These are phyloP conservation scores for Vidua chalybeata DNA, from an alignment of 2,113 vertebrate genomes.

Conservation along the genomic window DNA sequence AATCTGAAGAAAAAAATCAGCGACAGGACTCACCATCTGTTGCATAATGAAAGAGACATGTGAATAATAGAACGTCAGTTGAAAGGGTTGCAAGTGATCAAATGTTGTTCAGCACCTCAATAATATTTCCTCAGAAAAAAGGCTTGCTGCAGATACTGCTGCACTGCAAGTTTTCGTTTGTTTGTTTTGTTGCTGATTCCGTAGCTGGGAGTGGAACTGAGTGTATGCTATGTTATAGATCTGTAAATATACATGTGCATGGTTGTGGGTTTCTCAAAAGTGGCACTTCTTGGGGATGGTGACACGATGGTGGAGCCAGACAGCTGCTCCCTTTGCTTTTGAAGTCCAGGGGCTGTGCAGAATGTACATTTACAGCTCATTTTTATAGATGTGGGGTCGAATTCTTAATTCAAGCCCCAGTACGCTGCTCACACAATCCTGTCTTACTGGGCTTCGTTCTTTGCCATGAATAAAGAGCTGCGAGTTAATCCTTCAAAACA, in stretches of 20 bases:
- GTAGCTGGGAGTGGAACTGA: not conserved
- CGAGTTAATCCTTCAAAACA: not conserved
- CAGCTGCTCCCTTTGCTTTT: slow-evolving; percentile 55
- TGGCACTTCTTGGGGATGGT: not conserved
- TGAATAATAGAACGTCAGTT: slow-evolving; percentile 54
- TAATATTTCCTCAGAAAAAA: slow-evolving; percentile 66
- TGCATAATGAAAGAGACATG: slow-evolving; percentile 60
- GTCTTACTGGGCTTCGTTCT: not conserved
- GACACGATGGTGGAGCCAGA: not conserved
- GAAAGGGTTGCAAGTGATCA: slow-evolving; percentile 57
- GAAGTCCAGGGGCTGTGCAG: slow-evolving; percentile 29
- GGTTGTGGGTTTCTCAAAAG: not conserved
- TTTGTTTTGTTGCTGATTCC: slow-evolving; percentile 42
- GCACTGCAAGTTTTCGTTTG: not conserved
- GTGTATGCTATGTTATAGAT: not conserved
- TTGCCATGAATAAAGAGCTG: not conserved
- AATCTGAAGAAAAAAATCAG: slow-evolving; percentile 36
- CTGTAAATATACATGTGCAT: fast-evolving
- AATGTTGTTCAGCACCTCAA: slow-evolving; percentile 68
- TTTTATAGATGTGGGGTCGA: slow-evolving; percentile 9
- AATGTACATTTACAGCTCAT: slow-evolving; percentile 14
- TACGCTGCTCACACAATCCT: not conserved
- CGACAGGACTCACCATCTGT: slow-evolving; percentile 34
- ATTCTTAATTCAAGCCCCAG: not conserved
- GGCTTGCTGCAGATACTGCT: slow-evolving; percentile 31